These are phyloP conservation scores for Apamea monoglypha DNA, from an alignment of 2,888 invertebrate genomes.

Conservation along the genomic window DNA sequence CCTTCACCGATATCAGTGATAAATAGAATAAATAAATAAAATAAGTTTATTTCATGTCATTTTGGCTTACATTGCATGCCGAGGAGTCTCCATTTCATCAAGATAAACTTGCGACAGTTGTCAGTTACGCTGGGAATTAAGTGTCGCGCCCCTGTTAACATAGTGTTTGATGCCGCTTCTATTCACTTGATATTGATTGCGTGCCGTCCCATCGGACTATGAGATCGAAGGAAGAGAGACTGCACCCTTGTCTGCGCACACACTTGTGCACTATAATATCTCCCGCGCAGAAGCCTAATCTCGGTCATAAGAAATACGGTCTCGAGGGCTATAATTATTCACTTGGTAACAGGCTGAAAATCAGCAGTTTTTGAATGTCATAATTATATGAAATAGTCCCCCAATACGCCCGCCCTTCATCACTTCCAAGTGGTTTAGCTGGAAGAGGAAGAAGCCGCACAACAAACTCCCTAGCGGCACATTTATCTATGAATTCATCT, in stretches of 20 bases:
- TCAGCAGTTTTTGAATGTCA: not conserved
- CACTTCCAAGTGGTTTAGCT: not conserved
- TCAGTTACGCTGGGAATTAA: not conserved
- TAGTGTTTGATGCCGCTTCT: not conserved
- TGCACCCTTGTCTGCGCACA: not conserved
- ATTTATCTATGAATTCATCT: not conserved
- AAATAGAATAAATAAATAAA: too few relatives aligned
- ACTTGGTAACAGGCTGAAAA: not conserved
- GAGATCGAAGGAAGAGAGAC: not conserved
- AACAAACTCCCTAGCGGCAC: too few relatives aligned
- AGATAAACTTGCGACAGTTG: not conserved
- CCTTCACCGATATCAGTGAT: too few relatives aligned
- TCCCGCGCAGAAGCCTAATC: not conserved
- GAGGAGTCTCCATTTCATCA: not conserved
- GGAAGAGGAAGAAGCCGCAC: not conserved
- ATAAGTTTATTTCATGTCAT: too few relatives aligned
- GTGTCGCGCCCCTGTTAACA: not conserved
- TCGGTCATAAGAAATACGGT: not conserved
- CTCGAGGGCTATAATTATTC: not conserved
- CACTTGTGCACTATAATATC: not conserved
- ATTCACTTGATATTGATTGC: not conserved
- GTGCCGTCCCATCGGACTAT: not conserved
- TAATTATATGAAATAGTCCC: not conserved
- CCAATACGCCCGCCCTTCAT: not conserved
- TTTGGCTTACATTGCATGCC: too few relatives aligned